Evolutionary conservation across 2,797 vertebrate species (phyloP).

Genomic region (Scolopax rusticola): DNA sequence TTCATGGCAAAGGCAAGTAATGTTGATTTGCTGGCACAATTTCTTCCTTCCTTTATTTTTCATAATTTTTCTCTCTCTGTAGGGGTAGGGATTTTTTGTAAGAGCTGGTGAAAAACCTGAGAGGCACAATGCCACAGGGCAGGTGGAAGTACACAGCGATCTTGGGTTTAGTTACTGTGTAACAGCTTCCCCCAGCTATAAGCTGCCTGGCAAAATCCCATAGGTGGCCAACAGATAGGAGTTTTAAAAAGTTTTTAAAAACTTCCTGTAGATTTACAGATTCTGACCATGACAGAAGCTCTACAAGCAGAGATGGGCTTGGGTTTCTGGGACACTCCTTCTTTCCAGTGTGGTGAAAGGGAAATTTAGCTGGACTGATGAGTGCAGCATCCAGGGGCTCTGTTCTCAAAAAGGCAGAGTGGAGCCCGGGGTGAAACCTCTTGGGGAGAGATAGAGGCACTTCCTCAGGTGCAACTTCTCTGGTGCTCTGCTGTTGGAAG

Average conservation of each 20-base stretch:
- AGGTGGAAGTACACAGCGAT: accelerated
- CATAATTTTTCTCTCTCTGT: not conserved
- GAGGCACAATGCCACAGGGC: too few species aligned
- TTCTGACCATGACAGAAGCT: accelerated
- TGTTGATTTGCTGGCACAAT: not conserved
- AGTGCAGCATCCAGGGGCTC: not conserved
- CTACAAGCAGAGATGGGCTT: not conserved
- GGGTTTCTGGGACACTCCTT: not conserved
- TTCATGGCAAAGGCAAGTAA: not conserved
- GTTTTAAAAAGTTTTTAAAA: not conserved
- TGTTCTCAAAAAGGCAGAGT: not conserved
- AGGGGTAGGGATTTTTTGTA: not conserved
- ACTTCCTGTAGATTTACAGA: not conserved
- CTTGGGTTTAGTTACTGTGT: accelerated
- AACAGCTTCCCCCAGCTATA: not conserved
- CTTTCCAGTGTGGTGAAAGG: not conserved
- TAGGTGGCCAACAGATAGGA: not conserved
- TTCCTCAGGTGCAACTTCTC: not conserved
- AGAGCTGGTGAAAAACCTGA: not conserved
- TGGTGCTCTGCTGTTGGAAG: not conserved
- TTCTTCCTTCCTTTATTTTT: not conserved
- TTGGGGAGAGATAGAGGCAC: accelerated
- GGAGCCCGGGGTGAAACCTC: not conserved
- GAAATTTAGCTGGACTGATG: not conserved
- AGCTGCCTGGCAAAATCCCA: not conserved